Evolutionary conservation across 2,888 invertebrate genomes (phyloP), one percentile per base, ranked within the genome.

Genomic region (Campoplex capitator): DNA sequence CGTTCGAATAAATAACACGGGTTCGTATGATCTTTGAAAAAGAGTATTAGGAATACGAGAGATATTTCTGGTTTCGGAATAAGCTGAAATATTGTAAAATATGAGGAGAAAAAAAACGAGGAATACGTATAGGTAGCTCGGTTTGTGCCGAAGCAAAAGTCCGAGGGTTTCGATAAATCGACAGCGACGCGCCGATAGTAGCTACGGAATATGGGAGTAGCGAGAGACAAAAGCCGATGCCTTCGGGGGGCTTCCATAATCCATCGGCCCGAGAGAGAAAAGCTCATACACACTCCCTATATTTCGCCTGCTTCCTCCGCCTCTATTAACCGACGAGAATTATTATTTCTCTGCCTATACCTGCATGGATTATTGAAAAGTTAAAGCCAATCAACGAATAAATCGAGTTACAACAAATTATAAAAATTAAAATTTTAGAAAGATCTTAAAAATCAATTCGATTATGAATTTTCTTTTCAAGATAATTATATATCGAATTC

Each of bases 181-280:
- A 87, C 76, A 80, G 83, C 54, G 83, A 45, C 32, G 32, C 32
- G 58, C 23, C 28, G 58, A 28, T 32, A 16, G 62, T 32, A 32
- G 62, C 62, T 42, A 48, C 62, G 74, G 70, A 75, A 78, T 71
- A 80, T 79, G 32, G 62, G 13, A 62, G 62, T 51, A 74, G 51
- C 54, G 65, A 84, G 70, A 83, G 83, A 87, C 74, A 84, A 84
- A 87, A 87, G 87, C 84, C 87, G 84, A 84, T 87, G 84, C 84
- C 84, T 82, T 79, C 78, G 78, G 84, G 75, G 89, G 91, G 92
- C 92, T 92, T 92, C 92, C 91, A 90, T 92, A 92, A 92, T 92
- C 93, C 92, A 90, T 91, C 91, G 89, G 90, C 89, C 65, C 74
- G 88, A 91, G 92, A 91, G 90, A 91, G 90, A 89, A 88, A 89